Evolutionary conservation across 2,888 invertebrate species (phyloP).

Genomic region (Ichneumon xanthorius): DNA sequence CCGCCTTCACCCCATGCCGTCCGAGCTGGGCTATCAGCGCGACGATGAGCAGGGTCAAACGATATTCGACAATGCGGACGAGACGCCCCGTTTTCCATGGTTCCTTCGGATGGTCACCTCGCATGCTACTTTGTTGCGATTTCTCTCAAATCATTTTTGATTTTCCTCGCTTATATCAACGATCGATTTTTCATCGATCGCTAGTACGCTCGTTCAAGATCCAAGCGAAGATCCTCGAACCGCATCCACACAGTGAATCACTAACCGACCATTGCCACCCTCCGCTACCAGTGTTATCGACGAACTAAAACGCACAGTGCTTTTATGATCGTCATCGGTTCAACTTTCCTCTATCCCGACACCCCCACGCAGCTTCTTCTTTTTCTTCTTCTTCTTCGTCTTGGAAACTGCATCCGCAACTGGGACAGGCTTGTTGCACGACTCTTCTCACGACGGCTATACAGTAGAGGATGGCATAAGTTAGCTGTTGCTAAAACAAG

Average conservation of each 20-base stretch:
- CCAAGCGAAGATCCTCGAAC: slow-evolving; percentile 20
- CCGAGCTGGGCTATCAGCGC: slow-evolving; percentile 39
- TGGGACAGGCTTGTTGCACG: background rate
- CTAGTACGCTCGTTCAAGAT: background rate
- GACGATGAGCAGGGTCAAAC: slow-evolving; percentile 55
- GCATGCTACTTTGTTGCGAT: slow-evolving; percentile 73
- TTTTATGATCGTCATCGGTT: slow-evolving; percentile 49
- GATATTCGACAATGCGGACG: slow-evolving; percentile 64
- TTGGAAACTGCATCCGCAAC: background rate
- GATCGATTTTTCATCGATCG: slow-evolving; percentile 6
- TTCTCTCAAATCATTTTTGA: slow-evolving; percentile 75
- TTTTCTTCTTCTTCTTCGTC: slow-evolving; percentile 57
- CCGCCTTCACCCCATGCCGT: slow-evolving; percentile 55
- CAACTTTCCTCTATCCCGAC: slow-evolving; percentile 64
- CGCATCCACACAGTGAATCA: slow-evolving; percentile 17
- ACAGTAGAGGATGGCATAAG: too few species aligned
- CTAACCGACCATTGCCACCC: slow-evolving; percentile 51
- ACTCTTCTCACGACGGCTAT: background rate
- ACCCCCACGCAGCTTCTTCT: slow-evolving; percentile 58
- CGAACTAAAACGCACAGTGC: slow-evolving; percentile 60
- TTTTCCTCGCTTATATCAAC: slow-evolving; percentile 13
- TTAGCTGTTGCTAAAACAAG: too few species aligned
- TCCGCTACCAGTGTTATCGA: slow-evolving; percentile 56
- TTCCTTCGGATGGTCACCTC: slow-evolving; percentile 69
- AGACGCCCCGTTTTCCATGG: slow-evolving; percentile 75